Evolutionary conservation across 2,113 vertebrate species (phyloP), one percentile per base, ranked within the genome.

Genomic region (Poeciliopsis occidentalis): DNA sequence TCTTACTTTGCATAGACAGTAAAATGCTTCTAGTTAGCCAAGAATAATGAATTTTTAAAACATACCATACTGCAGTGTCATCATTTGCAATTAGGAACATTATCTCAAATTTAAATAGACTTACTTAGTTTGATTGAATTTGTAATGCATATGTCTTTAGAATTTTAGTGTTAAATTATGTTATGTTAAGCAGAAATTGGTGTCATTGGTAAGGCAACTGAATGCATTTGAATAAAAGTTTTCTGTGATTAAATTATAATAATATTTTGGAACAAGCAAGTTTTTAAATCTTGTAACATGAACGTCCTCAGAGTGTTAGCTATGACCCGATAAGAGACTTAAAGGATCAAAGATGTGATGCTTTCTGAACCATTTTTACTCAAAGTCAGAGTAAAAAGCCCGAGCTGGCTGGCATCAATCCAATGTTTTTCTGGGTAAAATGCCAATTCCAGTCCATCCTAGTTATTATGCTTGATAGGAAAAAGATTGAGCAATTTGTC

Each of bases 1-100:
- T 74, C 71, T 80, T 68, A 64, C 26, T 80, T 51, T 41, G 31
- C 32, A 51, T 70, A 8, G 47, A 39, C 37, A 73, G 54, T 19
- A 44, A 44, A 74, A 79, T 29, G 63, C 69, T 69, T 37, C 30
- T 30, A 69, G 41, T 39, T 27, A 32, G 69, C 13, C 65, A 71
- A 39, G 72, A 81, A 75, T 29, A n/a, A 1, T 44, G 17, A 19
- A 54, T 34, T 27, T 83, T 60, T 34, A 4, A 62, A 60, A 13
- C 22, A 26, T 26, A 8, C 37, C 57, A 15, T 6, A 10, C n/a
- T 73, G 41, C 57, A 66, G 27, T 26, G 29, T 67, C 24, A 69
- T 54, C 30, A 70, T 12, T 12, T 0, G 44, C 22, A 34, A 57
- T 24, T 24, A 26, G 31, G 10, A 32, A 64, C 8, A 6, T 39